These are phyloP conservation scores for Nothura maculosa DNA, from an alignment of 2,797 vertebrate genomes.

Conservation along the genomic window DNA sequence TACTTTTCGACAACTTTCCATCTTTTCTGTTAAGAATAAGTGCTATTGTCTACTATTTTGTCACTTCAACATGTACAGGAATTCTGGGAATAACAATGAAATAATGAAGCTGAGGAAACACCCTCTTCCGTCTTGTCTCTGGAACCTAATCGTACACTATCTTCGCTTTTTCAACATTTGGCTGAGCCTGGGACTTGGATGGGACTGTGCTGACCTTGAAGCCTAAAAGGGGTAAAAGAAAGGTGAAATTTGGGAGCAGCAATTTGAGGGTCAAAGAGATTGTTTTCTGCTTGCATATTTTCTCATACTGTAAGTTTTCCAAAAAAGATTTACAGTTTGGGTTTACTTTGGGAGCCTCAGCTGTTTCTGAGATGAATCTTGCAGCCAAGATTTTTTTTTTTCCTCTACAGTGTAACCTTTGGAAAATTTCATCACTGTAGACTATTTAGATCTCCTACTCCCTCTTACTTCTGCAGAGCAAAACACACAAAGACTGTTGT, in stretches of 20 bases:
- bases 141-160: not conserved
- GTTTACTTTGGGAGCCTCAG: slow-evolving; percentile 55
- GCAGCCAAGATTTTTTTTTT: slow-evolving; percentile 32
- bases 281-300: slow-evolving; percentile 32
- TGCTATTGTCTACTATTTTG: not conserved
- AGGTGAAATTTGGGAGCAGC: not conserved
- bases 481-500: slow-evolving; percentile 15
- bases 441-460: slow-evolving; percentile 11
- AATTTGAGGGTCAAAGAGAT: not conserved
- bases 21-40: not conserved
- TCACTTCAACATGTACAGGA: not conserved
- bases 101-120: not conserved
- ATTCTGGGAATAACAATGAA: not conserved
- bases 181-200: slow-evolving; percentile 6
- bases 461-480: slow-evolving; percentile 13
- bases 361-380: slow-evolving; percentile 34
- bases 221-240: slow-evolving; percentile 18
- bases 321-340: slow-evolving; percentile 50
- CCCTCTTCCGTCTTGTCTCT: not conserved
- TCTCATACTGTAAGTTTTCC: not conserved
- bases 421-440: slow-evolving; percentile 51
- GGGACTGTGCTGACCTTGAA: not conserved
- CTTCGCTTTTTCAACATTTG: slow-evolving; percentile 15
- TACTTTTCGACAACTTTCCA: not conserved
- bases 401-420: slow-evolving; percentile 27